Evolutionary conservation across 2,113 vertebrate genomes (phyloP).

Genomic region (Symphodus melops): DNA sequence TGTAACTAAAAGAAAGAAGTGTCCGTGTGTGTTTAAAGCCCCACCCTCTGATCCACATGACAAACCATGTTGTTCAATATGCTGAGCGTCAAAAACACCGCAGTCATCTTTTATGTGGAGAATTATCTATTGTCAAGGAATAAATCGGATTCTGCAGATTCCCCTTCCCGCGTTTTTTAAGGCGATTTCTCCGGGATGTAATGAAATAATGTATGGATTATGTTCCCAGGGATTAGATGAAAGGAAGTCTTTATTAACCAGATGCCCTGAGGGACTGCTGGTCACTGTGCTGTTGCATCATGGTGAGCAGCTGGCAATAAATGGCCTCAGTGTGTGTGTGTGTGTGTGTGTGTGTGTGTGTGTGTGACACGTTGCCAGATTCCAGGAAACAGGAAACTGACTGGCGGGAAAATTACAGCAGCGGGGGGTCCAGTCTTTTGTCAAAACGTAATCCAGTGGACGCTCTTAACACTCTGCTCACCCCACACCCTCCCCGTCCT

Average conservation of each 20-base stretch:
- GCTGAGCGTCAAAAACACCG: slow-evolving; percentile 9
- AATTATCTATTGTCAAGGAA: slow-evolving; percentile 55
- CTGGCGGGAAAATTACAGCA: slow-evolving; percentile 73
- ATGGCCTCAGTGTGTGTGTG: slow-evolving; percentile 15
- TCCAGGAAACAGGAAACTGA: slow-evolving; percentile 76
- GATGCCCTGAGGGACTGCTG: slow-evolving; percentile 41
- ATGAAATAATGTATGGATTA: slow-evolving; percentile 67
- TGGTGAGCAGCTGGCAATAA: slow-evolving; percentile 65
- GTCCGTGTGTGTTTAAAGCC: neutral
- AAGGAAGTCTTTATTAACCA: slow-evolving; percentile 71
- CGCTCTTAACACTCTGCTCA: slow-evolving; percentile 26
- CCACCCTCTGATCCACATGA: too few relatives aligned
- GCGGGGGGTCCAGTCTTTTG: slow-evolving; percentile 63
- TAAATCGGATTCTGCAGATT: slow-evolving; percentile 49
- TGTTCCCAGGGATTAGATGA: slow-evolving; percentile 59
- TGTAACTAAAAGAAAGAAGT: too few relatives aligned
- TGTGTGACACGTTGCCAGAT: slow-evolving; percentile 59
- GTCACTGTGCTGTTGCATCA: slow-evolving; percentile 66
- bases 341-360: slow-evolving; percentile 43
- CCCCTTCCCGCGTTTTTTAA: slow-evolving; percentile 39
- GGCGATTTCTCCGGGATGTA: slow-evolving; percentile 43
- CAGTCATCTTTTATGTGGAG: slow-evolving; percentile 11
- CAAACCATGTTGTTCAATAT: slow-evolving; percentile 42
- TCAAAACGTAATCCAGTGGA: slow-evolving; percentile 68
- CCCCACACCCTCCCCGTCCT: neutral